Conservation (phyloP, 2,797 vertebrate species). For the Anguilla marmorata region DNA sequence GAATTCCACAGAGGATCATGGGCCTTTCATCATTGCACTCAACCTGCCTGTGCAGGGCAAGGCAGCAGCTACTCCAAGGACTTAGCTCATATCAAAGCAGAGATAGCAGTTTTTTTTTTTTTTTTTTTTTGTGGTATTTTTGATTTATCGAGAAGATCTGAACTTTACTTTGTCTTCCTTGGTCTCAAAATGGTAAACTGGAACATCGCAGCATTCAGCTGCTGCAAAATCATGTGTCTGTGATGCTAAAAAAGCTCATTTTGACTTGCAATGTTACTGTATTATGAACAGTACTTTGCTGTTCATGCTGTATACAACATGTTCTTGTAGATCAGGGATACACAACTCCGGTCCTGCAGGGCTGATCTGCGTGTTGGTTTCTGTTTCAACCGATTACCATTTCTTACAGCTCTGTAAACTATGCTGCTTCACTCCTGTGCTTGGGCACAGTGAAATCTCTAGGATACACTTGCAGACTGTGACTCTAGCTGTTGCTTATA, state of each 20-base stretch:
- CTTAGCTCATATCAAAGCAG: not conserved
- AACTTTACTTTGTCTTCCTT: not conserved
- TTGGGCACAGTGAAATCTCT: too few species aligned
- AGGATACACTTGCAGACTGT: too few species aligned
- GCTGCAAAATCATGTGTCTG: not conserved
- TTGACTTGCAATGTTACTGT: too few species aligned
- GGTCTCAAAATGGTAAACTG: not conserved
- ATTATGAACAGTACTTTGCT: too few species aligned
- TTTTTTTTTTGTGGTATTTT: not conserved
- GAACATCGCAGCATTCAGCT: not conserved
- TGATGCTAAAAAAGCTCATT: not conserved
- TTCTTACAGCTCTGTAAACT: too few species aligned
- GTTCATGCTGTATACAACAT: too few species aligned
- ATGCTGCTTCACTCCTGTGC: too few species aligned
- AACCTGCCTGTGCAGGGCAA: not conserved
- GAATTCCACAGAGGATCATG: conserved; percentile 39
- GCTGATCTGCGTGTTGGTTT: too few species aligned
- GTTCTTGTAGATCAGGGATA: too few species aligned
- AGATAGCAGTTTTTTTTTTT: not conserved
- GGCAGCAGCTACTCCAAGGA: not conserved
- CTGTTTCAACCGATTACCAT: too few species aligned
- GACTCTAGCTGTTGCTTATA: too few species aligned
- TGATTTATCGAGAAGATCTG: not conserved
- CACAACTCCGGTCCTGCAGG: too few species aligned
- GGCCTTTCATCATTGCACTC: conserved; percentile 33